Conservation (phyloP, 2,888 invertebrate species). For the Boloria euphrosyne region DNA sequence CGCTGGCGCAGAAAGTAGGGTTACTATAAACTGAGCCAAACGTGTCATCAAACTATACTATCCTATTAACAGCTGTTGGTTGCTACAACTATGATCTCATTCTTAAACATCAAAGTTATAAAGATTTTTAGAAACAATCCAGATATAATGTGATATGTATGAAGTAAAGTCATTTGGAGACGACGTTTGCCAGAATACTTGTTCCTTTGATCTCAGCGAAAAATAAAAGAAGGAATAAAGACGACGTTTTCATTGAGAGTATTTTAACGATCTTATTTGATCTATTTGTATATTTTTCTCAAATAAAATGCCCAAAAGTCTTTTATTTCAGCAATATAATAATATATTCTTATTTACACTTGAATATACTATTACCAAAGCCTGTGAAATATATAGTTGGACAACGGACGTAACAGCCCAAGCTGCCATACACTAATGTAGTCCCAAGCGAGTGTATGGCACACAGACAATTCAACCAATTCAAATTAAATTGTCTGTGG, state of each 20-base stretch:
- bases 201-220: conserved; percentile 9
- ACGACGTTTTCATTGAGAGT: conserved; percentile 7
- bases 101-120: neutral
- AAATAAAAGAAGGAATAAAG: conserved; percentile 13
- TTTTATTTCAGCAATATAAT: neutral
- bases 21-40: too few relatives aligned
- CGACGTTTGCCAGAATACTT: neutral
- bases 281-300: neutral
- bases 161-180: conserved; percentile 7
- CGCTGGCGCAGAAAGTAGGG: too few relatives aligned
- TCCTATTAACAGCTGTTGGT: too few relatives aligned
- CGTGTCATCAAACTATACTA: too few relatives aligned
- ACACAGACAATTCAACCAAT: too few relatives aligned
- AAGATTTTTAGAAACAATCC: conserved; percentile 9
- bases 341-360: neutral
- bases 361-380: too few relatives aligned
- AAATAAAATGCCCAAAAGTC: neutral
- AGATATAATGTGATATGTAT: neutral
- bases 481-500: too few relatives aligned
- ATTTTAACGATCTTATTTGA: conserved; percentile 17
- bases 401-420: too few relatives aligned
- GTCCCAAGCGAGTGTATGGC: too few relatives aligned
- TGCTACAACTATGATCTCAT: too few relatives aligned
- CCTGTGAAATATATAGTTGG: too few relatives aligned
- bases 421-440: too few relatives aligned